Base-by-base conservation (phyloP, 2,797 vertebrate genomes). In the Halcyon leucocephala region DNA sequence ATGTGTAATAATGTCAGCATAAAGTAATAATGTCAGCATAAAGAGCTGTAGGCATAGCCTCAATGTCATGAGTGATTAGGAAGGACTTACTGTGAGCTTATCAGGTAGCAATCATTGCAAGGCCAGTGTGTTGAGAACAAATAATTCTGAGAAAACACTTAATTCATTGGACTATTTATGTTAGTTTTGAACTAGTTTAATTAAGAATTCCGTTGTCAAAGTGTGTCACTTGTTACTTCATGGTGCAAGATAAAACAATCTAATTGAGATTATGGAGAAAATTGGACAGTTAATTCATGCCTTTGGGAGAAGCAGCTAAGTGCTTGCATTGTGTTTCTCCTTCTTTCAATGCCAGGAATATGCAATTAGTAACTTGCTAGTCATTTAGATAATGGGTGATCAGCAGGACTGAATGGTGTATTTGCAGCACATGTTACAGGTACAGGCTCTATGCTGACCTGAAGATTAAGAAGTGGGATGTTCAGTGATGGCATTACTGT, bases 401-500 rank as follows among this genome's bases (percentile, higher is more conserved):
- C 83, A 62, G 77, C 82, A 89, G 92, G 73, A 96, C 90, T 89
- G 91, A 91, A 57, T 71, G 70, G 82, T 95, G 62, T 95, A 48
- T 95, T 96, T 96, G 95, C 95, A 95, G 93, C 83, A 90, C 83
- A 94, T 82, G 86, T 94, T 96, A 92, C 86, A 96, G 95, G 96
- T 96, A 94, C 93, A 97, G 91, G 81, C 92, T 97, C 91, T 85
- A 57, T 90, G 90, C 88, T 97, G 93, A 98, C 96, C 96, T 98
- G 95, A 97, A 95, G 97, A 97, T 98, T 96, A 97, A 97, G 97
- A 97, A 96, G 93, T 95, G 91, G 93, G 95, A 81, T 97, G 97
- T 96, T 97, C 95, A 98, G 95, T 39, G 39, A 81, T 94, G 97
- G 97, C 93, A 96, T 97, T 97, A 96, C 95, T 97, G 92, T 95